Evolutionary conservation across 2,888 invertebrate genomes (phyloP), one percentile per base, ranked within the genome.

Genomic region (Drosophila picticornis): DNA sequence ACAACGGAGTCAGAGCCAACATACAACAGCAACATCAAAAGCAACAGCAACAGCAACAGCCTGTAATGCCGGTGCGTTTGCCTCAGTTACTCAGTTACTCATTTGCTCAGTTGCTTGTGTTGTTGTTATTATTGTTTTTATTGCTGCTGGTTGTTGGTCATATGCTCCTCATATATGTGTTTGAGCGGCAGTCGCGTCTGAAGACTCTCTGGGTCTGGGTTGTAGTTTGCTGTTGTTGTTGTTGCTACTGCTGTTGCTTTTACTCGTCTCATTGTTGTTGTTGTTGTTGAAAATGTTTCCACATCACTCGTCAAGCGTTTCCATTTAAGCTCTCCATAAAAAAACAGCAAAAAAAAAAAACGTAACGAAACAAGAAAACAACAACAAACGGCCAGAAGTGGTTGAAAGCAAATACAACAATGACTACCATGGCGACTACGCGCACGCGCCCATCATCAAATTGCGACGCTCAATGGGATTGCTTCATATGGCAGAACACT

Each of bases 281-380:
- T 58, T 75, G 61, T 67, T 77, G 74, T 88, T 91, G 86, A 85
- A 92, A 93, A 92, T 90, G 92, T 92, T 92, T 92, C 93, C 92
- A 92, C 92, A 93, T 92, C 92, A 91, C 93, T 91, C 93, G 91
- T 92, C 93, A 92, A 93, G 92, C 92, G 92, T 93, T 93, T 91
- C 93, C 89, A 91, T 90, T 92, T 84, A 87, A 80, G 80, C 81
- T 83, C 75, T 79, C 81, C 75, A 80, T 65, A 77, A 76, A 72
- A 55, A 76, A 52, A 55, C 22, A 55, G 4, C 0, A 10, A 51
- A 57, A 55, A 55, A 38, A 32, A 58, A 57, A 65, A 80, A 76
- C 67, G 71, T 72, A 68, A 57, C 62, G 63, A 65, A 70, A 69
- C 72, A 67, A 82, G 73, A 75, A 82, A 56, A 83, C 72, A 75